Percentiles rank a stretch among this genome's conserved stretches.
Evolutionary conservation across 2,888 invertebrate genomes (phyloP).

Genomic region (Idaea dimidiata): DNA sequence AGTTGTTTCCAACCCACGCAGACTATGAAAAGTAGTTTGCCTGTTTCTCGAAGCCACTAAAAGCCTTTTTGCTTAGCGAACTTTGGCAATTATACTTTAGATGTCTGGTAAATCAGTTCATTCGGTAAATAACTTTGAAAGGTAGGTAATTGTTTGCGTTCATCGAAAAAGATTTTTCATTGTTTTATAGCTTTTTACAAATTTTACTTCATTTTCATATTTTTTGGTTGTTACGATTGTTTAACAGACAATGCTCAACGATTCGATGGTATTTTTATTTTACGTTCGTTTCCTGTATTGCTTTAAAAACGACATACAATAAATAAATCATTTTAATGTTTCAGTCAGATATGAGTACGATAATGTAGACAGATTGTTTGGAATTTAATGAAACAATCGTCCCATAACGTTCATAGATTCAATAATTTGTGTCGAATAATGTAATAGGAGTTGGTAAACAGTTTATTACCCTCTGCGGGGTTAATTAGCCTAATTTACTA

Average conservation of each 20-base stretch:
- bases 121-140: constrained; percentile 22
- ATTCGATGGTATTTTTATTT: background rate
- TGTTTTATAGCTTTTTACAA: constrained; percentile 4
- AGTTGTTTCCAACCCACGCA: constrained; percentile 20
- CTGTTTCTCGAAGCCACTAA: constrained; percentile 31
- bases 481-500: constrained; percentile 50
- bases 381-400: constrained; percentile 27
- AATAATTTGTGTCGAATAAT: constrained; percentile 40
- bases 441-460: constrained; percentile 49
- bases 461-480: constrained; percentile 46
- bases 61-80: constrained; percentile 35
- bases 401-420: constrained; percentile 32
- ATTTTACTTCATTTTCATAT: background rate
- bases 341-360: background rate
- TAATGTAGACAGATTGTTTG: background rate
- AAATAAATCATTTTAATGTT: background rate
- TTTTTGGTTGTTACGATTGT: background rate
- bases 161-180: constrained; percentile 15
- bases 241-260: background rate
- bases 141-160: constrained; percentile 10
- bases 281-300: background rate
- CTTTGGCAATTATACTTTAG: constrained; percentile 40
- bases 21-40: constrained; percentile 27
- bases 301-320: background rate
- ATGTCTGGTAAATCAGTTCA: constrained; percentile 28